Evolutionary conservation across 2,888 invertebrate species (phyloP), one percentile per base, ranked within the genome.

Genomic region (Clitarchus hookeri): DNA sequence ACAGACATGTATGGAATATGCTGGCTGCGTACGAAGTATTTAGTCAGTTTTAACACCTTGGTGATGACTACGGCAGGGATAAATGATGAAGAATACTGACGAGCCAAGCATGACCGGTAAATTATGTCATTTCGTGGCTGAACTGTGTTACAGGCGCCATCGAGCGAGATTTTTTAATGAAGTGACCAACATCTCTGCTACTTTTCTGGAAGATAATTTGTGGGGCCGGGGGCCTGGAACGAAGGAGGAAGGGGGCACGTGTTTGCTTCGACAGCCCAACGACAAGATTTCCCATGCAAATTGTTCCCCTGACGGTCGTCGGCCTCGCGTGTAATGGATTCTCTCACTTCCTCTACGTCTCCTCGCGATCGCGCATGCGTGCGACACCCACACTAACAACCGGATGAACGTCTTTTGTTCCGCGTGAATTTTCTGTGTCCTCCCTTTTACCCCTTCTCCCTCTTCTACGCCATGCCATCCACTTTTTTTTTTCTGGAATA

Each of bases 331-430:
- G 6, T 53, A 53, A 53, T 53, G 53, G 53, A 53, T 53, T 53
- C 53, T 19, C 53, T 12, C 53, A 4, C 53, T 36, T 16, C 48
- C 12, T 19, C 65, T 23, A 11, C n/a, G 65, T 0, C 65, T 65
- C 8, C 65, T 11, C 16, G 65, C 65, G 19, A 8, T 11, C 65
- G 65, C 65, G 65, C 65, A 65, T 65, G 65, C 65, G 65, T 65
- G n/a, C 65, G 65, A 65, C 65, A 65, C 65, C 65, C 65, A 65
- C 65, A 16, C 65, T 65, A 65, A 65, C 65, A 65, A 65, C 65
- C 65, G 65, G 65, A 65, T 23, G 65, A 65, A 65, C 65, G 65
- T 65, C 65, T 65, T 65, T 65, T 65, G 65, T 65, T 65, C 65
- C 23, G 65, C 65, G 65, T 65, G 65, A 65, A 65, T 65, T 65